Base-by-base conservation (phyloP, 2,797 vertebrate genomes). In the Phoeniculus purpureus region DNA sequence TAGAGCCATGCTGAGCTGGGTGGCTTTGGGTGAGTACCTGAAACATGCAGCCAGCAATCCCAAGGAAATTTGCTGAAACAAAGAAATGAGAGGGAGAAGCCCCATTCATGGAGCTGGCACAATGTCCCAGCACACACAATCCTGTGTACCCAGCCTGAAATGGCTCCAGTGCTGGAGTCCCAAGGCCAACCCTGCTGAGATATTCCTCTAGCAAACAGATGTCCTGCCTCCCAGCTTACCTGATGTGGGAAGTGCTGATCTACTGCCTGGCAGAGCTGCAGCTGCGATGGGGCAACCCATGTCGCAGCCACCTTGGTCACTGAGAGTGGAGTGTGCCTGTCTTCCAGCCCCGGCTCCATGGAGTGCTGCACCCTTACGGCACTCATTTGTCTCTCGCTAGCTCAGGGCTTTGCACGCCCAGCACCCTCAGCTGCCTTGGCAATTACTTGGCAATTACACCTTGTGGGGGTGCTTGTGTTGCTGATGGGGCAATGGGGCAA, bases 381-480 rank as follows among this genome's bases (percentile, higher is more conserved):
- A 72, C 60, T 86, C 79, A 15, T 93, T 94, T 88, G 26, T 93
- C 83, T 92, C 89, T 64, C 50, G 81, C 68, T 82, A 56, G 68
- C 95, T 93, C 92, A 72, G 72, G 87, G 66, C 85, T 94, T 96
- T 88, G 77, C 61, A 76, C 45, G 81, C 37, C 9, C 2, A 1
- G 82, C 67, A 56, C 68, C 81, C 94, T 88, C 90, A 91, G 94
- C 95, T 95, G 93, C 95, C 56, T 45, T 93, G 76, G 81, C 95
- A 94, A 96, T 97, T 97, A 93, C 94, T 96, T 97, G 96, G 94
- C 87, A 96, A 97, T 96, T 40, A n/a, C n/a, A n/a, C 26, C 75
- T 91, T 94, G 92, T 93, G 94, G 95, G 96, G 94, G 94, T 94
- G 92, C 95, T 95, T 97, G 94, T 95, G 94, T 96, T 96, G 94